phyloP scores from a whole-genome alignment of 2,797 vertebrate genomes.

The Onychomys leucogaster region DNA sequence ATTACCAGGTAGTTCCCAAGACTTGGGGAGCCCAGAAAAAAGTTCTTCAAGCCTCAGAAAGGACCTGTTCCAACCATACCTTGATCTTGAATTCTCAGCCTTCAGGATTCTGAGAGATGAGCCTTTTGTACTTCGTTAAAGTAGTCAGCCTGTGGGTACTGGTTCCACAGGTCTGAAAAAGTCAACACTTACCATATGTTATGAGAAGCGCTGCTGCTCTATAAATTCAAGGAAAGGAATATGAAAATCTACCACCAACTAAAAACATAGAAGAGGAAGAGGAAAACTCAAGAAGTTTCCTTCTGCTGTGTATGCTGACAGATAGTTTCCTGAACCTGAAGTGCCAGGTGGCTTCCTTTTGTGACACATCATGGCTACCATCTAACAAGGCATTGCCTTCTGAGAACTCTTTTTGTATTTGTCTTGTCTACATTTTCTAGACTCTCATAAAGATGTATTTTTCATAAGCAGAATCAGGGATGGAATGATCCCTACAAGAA shows the following conservation, averaged over 20 bases:
- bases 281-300: background rate
- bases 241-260: background rate
- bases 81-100: background rate
- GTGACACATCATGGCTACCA: fast-evolving
- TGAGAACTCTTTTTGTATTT: background rate
- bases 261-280: background rate
- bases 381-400: fast-evolving
- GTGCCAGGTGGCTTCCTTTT: background rate
- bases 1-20: background rate
- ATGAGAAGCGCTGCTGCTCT: background rate
- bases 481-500: background rate
- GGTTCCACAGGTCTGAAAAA: background rate
- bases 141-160: too few relatives aligned
- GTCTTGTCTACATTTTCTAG: background rate
- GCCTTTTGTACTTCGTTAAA: fast-evolving
- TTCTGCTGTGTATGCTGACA: background rate
- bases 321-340: fast-evolving
- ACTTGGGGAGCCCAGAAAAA: background rate
- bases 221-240: background rate
- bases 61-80: background rate
- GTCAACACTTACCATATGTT: background rate
- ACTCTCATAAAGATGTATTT: background rate
- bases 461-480: background rate
- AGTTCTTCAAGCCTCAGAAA: background rate
- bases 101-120: background rate